Evolutionary conservation across 2,113 vertebrate genomes (phyloP).

Genomic region (Miniopterus natalensis): DNA sequence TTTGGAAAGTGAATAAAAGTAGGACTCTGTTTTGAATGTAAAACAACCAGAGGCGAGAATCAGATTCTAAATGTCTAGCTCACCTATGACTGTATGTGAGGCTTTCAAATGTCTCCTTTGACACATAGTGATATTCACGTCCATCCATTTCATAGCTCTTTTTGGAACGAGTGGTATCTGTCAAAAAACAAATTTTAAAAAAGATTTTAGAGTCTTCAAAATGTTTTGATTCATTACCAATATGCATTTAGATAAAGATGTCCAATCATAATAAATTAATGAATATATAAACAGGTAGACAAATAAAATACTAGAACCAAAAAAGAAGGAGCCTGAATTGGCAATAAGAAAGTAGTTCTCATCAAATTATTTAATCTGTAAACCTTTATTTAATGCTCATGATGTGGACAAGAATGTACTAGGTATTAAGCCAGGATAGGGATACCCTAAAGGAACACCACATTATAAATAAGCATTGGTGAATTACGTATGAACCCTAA

Average conservation of each 20-base stretch:
- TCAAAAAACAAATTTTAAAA: not conserved
- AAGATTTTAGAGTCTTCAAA: conserved; percentile 45
- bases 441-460: not conserved
- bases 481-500: not conserved
- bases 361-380: not conserved
- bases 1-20: not conserved
- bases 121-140: conserved; percentile 96
- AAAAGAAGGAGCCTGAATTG: not conserved
- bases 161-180: conserved; percentile 95
- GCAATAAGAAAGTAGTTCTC: conserved; percentile 8
- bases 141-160: conserved; percentile 95
- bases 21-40: not conserved
- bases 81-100: conserved; percentile 95
- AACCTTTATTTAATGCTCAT: not conserved
- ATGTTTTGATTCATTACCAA: conserved; percentile 13
- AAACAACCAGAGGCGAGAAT: not conserved
- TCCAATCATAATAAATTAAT: conserved; percentile 21
- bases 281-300: not conserved
- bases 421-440: not conserved
- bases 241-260: not conserved
- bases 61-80: conserved; percentile 1
- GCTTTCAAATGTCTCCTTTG: conserved; percentile 94
- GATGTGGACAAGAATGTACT: not conserved
- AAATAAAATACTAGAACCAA: conserved; percentile 56
- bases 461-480: not conserved